Evolutionary conservation across 2,888 invertebrate genomes (phyloP).

Genomic region (Glomeris marginata): DNA sequence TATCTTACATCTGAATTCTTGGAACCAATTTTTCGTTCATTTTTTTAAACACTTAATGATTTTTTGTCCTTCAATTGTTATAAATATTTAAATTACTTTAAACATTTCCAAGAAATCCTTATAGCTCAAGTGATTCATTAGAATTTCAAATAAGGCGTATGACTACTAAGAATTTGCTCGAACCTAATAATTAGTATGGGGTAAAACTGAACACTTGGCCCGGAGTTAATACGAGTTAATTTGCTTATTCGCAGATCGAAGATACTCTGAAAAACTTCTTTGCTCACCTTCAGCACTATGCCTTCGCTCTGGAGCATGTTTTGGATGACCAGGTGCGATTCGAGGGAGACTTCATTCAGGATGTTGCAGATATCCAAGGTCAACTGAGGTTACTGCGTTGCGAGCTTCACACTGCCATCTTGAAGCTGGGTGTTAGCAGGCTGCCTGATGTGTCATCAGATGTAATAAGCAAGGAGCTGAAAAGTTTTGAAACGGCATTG

Average conservation of each 20-base stretch:
- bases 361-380: conserved; percentile 44
- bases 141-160: too few relatives aligned
- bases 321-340: conserved; percentile 42
- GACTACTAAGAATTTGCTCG: too few relatives aligned
- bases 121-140: too few relatives aligned
- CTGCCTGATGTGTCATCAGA: conserved; percentile 28
- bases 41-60: too few relatives aligned
- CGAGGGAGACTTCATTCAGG: conserved; percentile 32
- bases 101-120: too few relatives aligned
- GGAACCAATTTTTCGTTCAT: too few relatives aligned
- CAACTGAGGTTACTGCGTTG: conserved; percentile 48
- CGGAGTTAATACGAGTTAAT: neutral
- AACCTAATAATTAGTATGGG: too few relatives aligned
- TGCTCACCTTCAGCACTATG: conserved; percentile 51
- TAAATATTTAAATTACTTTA: too few relatives aligned
- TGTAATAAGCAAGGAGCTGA: conserved; percentile 27
- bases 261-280: conserved; percentile 41
- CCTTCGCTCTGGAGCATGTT: conserved; percentile 52
- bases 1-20: too few relatives aligned
- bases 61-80: too few relatives aligned
- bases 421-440: conserved; percentile 36
- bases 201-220: too few relatives aligned
- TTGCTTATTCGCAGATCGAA: conserved; percentile 13
- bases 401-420: conserved; percentile 46
- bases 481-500: conserved; percentile 26